Evolutionary conservation across 2,888 invertebrate species (phyloP).

Genomic region (Margaritifera margaritifera): DNA sequence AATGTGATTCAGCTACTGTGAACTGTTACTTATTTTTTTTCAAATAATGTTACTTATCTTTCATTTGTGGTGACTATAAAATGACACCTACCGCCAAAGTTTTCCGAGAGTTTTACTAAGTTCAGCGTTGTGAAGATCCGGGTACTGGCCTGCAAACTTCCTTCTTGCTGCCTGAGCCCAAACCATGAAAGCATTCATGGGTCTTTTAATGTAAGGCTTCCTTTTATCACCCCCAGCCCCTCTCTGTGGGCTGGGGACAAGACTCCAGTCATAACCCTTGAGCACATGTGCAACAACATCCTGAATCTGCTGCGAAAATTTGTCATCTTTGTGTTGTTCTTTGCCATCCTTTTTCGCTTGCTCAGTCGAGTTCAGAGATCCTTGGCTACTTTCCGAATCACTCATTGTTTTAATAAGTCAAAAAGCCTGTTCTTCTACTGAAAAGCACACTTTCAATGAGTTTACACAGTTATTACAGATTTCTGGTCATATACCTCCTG

Average conservation of each 20-base stretch:
- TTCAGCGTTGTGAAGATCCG: conserved; percentile 95
- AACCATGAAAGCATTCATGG: conserved; percentile 99
- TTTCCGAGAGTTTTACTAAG: conserved; percentile 94
- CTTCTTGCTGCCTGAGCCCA: conserved; percentile 97
- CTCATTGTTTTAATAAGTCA: conserved; percentile 38
- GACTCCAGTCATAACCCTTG: conserved; percentile 92
- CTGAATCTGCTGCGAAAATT: conserved; percentile 78
- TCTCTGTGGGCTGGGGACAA: conserved; percentile 86
- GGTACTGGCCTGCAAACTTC: conserved; percentile 92
- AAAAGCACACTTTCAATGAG: conserved; percentile 1
- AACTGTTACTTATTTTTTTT: too few species aligned
- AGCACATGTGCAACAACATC: conserved; percentile 93
- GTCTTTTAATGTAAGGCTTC: conserved; percentile 92
- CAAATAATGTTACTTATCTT: too few species aligned
- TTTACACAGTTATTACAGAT: background rate
- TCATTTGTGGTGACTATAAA: too few species aligned
- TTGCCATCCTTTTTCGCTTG: conserved; percentile 8
- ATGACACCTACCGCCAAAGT: conserved; percentile 89
- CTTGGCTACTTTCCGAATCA: conserved; percentile 49
- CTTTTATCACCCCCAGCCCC: conserved; percentile 81
- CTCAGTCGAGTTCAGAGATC: conserved; percentile 26
- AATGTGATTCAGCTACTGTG: too few species aligned
- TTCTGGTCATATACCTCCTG: background rate
- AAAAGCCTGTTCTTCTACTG: conserved; percentile 29
- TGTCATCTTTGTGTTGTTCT: conserved; percentile 33